phyloP scores from a whole-genome alignment of 2,888 invertebrate genomes.

The Brenthis ino region DNA sequence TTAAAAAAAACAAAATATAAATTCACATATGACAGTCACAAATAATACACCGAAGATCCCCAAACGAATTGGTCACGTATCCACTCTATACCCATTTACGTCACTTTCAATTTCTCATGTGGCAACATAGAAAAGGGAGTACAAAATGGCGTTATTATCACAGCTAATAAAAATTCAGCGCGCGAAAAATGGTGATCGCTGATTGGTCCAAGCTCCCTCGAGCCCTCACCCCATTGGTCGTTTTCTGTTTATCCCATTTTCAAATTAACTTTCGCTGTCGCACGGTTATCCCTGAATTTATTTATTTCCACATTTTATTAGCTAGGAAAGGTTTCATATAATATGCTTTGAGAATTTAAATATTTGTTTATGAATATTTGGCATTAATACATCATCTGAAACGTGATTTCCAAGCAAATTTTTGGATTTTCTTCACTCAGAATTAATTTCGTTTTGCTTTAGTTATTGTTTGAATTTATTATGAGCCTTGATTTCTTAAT shows the following conservation, averaged over 20 bases:
- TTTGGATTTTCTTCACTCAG: no score
- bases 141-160: slow-evolving; percentile 81
- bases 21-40: slow-evolving; percentile 23
- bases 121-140: slow-evolving; percentile 62
- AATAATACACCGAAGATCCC: slow-evolving; percentile 30
- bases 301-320: slow-evolving; percentile 62
- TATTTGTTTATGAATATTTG: slow-evolving; percentile 19
- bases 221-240: slow-evolving; percentile 68
- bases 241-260: slow-evolving; percentile 78
- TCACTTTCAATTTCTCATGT: slow-evolving; percentile 58
- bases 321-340: slow-evolving; percentile 40
- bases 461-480: no score
- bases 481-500: no score
- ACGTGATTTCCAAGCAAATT: slow-evolving; percentile 2
- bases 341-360: slow-evolving; percentile 34
- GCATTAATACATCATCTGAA: slow-evolving; percentile 5
- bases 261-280: slow-evolving; percentile 81
- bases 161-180: slow-evolving; percentile 81
- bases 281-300: slow-evolving; percentile 66
- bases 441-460: no score
- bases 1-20: not conserved
- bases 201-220: slow-evolving; percentile 71
- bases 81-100: slow-evolving; percentile 52
- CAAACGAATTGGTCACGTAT: slow-evolving; percentile 53
- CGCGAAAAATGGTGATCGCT: slow-evolving; percentile 72